Base-by-base conservation (phyloP, 1,140 invertebrate species). In the Diabrotica undecimpunctata region DNA sequence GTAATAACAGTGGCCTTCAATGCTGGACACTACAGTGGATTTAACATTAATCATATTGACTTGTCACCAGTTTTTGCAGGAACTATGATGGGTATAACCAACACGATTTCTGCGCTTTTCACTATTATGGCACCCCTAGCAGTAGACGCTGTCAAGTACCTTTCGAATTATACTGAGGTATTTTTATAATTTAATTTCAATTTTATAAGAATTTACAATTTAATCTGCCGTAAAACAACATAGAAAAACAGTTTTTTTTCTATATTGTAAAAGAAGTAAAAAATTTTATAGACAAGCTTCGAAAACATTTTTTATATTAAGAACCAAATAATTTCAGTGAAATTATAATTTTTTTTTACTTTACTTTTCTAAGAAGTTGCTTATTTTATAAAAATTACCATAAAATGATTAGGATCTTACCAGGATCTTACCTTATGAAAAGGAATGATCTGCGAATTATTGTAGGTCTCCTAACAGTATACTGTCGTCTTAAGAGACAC, bases 61-160 rank as follows among this genome's bases (percentile, higher is more conserved):
- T 81, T 92, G 51, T 83, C 89, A 0, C 87, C 87, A 6, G 87
- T 86, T 77, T 85, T 82, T 77, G 87, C 88, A 13, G 87, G 88
- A n/a, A 83, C 83, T 0, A 76, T 90, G 68, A 88, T 90, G 85
- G 88, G 90, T 6, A 81, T 93, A 13, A 90, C 89, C 35, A 93
- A 92, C 75, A 87, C 88, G n/a, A 76, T 85, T 38, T 86, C 89
- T 0, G 92, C 90, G 61, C 36, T 67, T 64, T 67, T 62, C 51
- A 53, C 66, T 46, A 52, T 67, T 7, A 67, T 54, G 87, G 89
- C 77, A 62, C 81, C 79, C 13, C 54, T 65, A 37, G 58, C 58
- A 10, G 62, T 67, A 6, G 61, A 67, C 25, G 56, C 73, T 5
- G 52, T 67, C n/a, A 78, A 61, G 60, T 46, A 37, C 0, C 38